Conservation (phyloP, 2,113 vertebrate species). For the Crocuta crocuta region DNA sequence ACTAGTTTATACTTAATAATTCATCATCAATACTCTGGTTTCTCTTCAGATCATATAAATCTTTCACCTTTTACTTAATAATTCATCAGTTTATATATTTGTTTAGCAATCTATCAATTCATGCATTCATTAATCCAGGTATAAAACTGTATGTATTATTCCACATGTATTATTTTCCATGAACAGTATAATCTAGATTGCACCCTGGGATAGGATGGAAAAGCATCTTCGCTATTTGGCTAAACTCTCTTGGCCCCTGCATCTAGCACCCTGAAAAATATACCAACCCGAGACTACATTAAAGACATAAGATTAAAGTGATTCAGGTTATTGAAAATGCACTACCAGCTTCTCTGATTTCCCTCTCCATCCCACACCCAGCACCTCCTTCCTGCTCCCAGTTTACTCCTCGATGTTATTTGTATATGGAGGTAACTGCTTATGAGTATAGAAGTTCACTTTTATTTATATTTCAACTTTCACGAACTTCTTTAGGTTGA, state of each 20-base stretch:
- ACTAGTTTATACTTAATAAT: neutral
- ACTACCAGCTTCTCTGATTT: neutral
- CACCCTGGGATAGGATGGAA: neutral
- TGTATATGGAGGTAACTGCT: neutral
- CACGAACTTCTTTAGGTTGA: neutral
- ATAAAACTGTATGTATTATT: neutral
- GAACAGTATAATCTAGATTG: neutral
- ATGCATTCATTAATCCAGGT: neutral
- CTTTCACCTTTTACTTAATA: neutral
- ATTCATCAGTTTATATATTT: neutral
- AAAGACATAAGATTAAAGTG: neutral
- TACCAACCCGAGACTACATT: neutral
- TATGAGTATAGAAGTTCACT: neutral
- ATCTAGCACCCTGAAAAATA: neutral
- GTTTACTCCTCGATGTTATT: neutral
- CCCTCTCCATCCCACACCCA: neutral
- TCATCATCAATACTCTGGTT: neutral
- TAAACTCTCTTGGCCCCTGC: neutral
- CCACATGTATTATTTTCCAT: neutral
- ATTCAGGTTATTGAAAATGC: neutral
- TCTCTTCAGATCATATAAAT: too few species aligned
- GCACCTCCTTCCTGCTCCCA: neutral
- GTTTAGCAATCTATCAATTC: neutral
- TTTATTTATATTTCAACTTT: constrained; percentile 3
- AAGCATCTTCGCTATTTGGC: neutral